Conservation (phyloP, 1,140 invertebrate species). For the Potamilus streckersoni region DNA sequence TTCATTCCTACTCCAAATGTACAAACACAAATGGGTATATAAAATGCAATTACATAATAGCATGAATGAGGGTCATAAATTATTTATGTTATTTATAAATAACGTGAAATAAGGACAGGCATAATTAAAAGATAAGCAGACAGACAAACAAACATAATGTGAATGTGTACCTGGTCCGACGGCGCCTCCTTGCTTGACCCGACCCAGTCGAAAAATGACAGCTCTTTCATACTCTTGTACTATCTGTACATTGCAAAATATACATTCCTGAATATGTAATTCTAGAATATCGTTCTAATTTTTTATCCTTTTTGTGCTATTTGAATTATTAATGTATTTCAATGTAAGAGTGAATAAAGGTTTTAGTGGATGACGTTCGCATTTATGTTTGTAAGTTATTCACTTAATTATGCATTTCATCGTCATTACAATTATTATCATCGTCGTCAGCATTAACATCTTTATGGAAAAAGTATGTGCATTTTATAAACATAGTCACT, state of each 20-base stretch:
- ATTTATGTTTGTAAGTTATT: background rate
- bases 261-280: background rate
- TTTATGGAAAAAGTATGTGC: background rate
- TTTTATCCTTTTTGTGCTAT: background rate
- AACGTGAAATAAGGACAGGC: too few relatives aligned
- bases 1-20: too few relatives aligned
- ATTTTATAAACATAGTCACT: background rate
- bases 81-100: too few relatives aligned
- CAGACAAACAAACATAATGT: background rate
- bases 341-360: background rate
- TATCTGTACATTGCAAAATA: constrained; percentile 45
- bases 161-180: constrained; percentile 77
- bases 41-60: too few relatives aligned
- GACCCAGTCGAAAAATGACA: constrained; percentile 72
- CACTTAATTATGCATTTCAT: background rate
- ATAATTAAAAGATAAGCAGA: too few relatives aligned
- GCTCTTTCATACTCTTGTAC: constrained; percentile 67
- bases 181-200: constrained; percentile 80
- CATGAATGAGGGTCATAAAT: too few relatives aligned
- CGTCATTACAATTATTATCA: too few relatives aligned
- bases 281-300: too few relatives aligned
- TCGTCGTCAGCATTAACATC: background rate
- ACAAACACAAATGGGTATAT: too few relatives aligned
- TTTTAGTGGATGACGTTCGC: background rate
- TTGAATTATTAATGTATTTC: background rate